Evolutionary conservation across 2,797 vertebrate species (phyloP), one percentile per base, ranked within the genome.

Genomic region (Coranthus polyacanthus): DNA sequence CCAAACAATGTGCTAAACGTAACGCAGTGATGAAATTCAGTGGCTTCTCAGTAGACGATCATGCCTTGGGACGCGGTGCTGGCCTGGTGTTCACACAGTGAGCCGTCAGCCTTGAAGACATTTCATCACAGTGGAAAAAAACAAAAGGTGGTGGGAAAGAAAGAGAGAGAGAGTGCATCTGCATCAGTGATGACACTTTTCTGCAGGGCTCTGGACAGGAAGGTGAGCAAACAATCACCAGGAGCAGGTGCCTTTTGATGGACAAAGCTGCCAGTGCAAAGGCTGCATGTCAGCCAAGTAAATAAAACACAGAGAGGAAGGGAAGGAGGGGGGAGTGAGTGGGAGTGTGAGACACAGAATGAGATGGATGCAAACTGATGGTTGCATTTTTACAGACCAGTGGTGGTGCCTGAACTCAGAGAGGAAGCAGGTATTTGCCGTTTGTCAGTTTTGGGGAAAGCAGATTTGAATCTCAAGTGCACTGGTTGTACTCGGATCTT

Each of bases 201-300:
- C 53, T 66, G 58, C 78, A 82, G 53, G 41, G 43, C 82, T 83
- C 68, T 78, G 82, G 84, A 90, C 82, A 75, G 82, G 82, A 90
- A 88, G 85, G 86, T 86, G 86, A 91, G 77, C 85, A 90, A 91
- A 91, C 88, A 87, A 78, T 88, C 89, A 87, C 71, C 72, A 62
- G 85, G 85, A 92, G 90, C 91, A 92, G 89, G 85, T 91, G 88
- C 83, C 83, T 83, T 88, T 79, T 90, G 89, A 93, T 84, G 83
- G 89, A 91, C 86, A 72, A 85, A 85, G 83, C 87, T n/a, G n/a
- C n/a, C n/a, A n/a, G n/a, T n/a, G n/a, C n/a, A n/a, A n/a, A n/a
- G n/a, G n/a, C n/a, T 88, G 89, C 85, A 64, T 88, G 83, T 89
- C 90, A 88, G 81, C 72, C 71, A 55, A 52, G 82, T 76, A 83